Conservation (phyloP, 2,113 vertebrate genomes). For the Trogon surrucura region DNA sequence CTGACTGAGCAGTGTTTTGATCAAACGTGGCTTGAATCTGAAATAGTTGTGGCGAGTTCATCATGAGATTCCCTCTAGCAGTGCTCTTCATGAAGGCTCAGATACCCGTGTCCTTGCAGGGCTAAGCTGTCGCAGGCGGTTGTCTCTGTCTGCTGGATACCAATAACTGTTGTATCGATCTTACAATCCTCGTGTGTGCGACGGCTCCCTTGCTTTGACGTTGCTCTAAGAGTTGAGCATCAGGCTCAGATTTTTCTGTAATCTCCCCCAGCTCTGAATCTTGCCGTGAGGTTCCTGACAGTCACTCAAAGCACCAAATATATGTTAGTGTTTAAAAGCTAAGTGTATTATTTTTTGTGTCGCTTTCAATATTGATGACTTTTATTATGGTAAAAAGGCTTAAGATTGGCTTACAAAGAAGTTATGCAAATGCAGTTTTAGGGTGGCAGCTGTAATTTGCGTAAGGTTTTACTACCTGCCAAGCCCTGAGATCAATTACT, state of each 20-base stretch:
- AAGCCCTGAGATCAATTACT: background rate
- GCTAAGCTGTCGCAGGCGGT: background rate
- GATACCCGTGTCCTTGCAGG: background rate
- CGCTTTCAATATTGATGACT: constrained; percentile 6
- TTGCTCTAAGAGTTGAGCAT: background rate
- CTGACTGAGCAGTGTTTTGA: background rate
- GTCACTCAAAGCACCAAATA: background rate
- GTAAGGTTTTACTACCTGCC: background rate
- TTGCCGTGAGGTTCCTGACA: background rate
- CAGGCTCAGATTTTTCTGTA: background rate
- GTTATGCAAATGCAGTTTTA: background rate
- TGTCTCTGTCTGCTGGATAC: background rate
- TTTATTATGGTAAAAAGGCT: background rate
- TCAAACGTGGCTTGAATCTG: background rate
- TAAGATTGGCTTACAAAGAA: background rate
- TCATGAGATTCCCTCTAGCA: background rate
- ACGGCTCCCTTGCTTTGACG: background rate
- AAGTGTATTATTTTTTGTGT: background rate
- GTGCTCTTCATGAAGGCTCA: background rate
- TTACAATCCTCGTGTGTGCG: background rate
- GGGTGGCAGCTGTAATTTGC: constrained; percentile 1
- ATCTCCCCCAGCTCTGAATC: background rate
- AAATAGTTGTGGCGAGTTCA: background rate
- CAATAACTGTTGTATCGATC: background rate
- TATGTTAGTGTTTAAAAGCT: background rate